These are phyloP conservation scores for Arothron firmamentum DNA, from an alignment of 2,113 vertebrate species.

Conservation along the genomic window DNA sequence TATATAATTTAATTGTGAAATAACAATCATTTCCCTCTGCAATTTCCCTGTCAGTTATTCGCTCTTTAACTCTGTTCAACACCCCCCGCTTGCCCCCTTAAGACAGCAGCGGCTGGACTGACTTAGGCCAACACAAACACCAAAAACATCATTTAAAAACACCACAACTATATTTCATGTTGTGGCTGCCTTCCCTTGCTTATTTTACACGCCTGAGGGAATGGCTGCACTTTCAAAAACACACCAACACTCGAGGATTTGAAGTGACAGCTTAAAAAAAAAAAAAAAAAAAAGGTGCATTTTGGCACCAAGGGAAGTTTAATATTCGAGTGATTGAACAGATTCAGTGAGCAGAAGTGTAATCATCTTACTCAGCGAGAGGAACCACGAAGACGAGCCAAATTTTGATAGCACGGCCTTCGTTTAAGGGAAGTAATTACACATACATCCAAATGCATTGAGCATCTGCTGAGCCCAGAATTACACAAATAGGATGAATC, in stretches of 20 bases:
- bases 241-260: not conserved
- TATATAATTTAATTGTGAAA: conserved; percentile 75
- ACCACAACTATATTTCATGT: conserved; percentile 55
- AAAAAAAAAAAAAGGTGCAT: conserved; percentile 4
- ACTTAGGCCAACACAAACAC: conserved; percentile 57
- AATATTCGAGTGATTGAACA: not conserved
- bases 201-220: conserved; percentile 44
- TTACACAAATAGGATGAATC: not conserved
- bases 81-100: conserved; percentile 38
- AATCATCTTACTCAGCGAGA: not conserved
- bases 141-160: conserved; percentile 58
- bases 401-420: too few species aligned
- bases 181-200: conserved; percentile 22
- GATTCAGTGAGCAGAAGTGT: not conserved
- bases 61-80: conserved; percentile 37
- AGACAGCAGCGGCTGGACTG: conserved; percentile 50
- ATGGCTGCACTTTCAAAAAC: conserved; percentile 14
- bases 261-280: not conserved
- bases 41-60: conserved; percentile 70
- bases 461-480: not conserved
- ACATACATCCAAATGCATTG: not conserved
- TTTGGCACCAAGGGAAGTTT: conserved; percentile 1
- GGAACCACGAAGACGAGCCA: too few species aligned
- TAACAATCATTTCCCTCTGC: conserved; percentile 71
- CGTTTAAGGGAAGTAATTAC: too few species aligned